Conservation (phyloP, 2,113 vertebrate species). For the Astur gentilis region DNA sequence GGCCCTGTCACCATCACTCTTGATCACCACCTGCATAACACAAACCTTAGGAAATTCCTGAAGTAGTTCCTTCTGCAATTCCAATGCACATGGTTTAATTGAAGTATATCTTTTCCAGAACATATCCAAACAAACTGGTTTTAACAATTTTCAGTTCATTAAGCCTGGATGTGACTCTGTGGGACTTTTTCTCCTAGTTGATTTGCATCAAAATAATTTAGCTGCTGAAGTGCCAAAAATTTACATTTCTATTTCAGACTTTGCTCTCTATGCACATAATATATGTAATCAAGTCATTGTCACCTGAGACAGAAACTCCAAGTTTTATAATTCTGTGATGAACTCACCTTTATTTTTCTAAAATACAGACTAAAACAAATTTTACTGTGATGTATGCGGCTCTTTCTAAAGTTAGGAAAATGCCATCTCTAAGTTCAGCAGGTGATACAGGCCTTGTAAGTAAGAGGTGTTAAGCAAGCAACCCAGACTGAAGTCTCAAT, state of each 20-base stretch:
- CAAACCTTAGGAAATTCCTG: not conserved
- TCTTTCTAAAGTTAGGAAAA: not conserved
- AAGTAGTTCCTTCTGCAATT: not conserved
- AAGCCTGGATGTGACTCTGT: not conserved
- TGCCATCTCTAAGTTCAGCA: not conserved
- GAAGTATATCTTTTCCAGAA: not conserved
- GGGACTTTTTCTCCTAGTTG: not conserved
- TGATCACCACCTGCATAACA: not conserved
- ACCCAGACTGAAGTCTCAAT: not conserved
- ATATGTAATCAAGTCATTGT: not conserved
- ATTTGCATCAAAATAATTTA: not conserved
- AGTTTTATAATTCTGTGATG: not conserved
- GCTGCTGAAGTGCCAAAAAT: not conserved
- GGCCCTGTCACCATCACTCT: not conserved
- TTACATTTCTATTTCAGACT: not conserved
- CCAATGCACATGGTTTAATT: not conserved
- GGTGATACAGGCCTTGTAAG: not conserved
- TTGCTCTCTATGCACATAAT: not conserved
- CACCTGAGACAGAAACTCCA: not conserved
- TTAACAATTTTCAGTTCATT: not conserved
- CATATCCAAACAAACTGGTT: not conserved
- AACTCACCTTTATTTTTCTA: not conserved
- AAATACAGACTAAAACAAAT: not conserved
- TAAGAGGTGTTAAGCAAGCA: not conserved
- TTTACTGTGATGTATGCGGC: not conserved